Evolutionary conservation across 2,113 vertebrate species (phyloP).

Genomic region (Petaurus breviceps): DNA sequence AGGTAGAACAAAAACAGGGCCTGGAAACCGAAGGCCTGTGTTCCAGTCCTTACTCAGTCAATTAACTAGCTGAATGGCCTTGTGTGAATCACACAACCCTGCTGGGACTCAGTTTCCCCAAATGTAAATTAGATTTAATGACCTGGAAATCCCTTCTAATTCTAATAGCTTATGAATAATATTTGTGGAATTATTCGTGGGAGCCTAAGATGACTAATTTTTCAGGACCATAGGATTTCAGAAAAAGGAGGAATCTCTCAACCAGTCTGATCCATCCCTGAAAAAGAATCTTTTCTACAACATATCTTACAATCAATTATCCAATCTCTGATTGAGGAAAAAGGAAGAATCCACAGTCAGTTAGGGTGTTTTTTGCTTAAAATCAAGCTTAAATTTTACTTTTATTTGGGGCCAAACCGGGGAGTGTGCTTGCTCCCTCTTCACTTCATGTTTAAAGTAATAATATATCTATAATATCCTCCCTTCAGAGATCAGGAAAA

Average conservation of each 20-base stretch:
- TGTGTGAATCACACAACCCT: neutral
- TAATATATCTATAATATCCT: too few relatives aligned
- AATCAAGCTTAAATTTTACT: neutral
- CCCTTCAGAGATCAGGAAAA: too few relatives aligned
- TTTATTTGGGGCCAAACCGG: neutral
- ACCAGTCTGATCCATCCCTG: neutral
- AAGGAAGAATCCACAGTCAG: neutral
- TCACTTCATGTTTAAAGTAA: neutral
- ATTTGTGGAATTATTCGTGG: too few relatives aligned
- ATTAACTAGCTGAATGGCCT: neutral
- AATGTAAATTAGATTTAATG: neutral
- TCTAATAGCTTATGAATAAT: too few relatives aligned
- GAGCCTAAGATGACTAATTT: too few relatives aligned
- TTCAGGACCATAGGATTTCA: neutral
- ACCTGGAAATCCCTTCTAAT: too few relatives aligned
- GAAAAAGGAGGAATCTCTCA: neutral
- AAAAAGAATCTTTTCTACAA: too few relatives aligned
- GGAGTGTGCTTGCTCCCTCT: neutral
- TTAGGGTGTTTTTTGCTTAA: neutral
- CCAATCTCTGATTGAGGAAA: neutral
- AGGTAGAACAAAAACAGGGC: too few relatives aligned
- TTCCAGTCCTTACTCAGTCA: neutral
- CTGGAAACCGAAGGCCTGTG: neutral
- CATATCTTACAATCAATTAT: neutral
- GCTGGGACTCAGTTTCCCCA: neutral